Percentiles rank a stretch among this genome's conserved stretches.
phyloP scores from a whole-genome alignment of 2,113 vertebrate genomes.

The Petrocephalus microphthalmus region DNA sequence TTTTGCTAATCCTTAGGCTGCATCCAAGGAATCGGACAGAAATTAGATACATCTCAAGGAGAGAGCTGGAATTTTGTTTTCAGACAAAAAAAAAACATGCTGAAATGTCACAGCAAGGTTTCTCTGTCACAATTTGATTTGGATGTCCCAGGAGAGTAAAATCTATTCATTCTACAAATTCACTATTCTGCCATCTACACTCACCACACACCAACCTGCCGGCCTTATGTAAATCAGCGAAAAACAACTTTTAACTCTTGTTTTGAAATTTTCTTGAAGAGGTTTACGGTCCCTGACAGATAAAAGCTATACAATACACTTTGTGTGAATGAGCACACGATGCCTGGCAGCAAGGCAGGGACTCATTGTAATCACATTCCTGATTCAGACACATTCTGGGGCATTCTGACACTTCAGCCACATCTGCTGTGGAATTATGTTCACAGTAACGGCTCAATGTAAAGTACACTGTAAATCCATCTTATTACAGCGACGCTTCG shows the following conservation, averaged over 20 bases:
- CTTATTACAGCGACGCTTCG: not conserved
- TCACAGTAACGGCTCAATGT: not conserved
- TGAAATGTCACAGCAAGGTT: not conserved
- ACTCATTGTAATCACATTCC: not conserved
- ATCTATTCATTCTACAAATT: not conserved
- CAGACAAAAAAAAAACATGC: not conserved
- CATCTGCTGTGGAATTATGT: not conserved
- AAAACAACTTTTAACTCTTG: not conserved
- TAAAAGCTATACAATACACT: not conserved
- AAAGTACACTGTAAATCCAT: slow-evolving; percentile 2
- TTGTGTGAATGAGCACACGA: not conserved
- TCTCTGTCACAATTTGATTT: not conserved
- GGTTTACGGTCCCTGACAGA: not conserved
- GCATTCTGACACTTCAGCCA: slow-evolving; percentile 3
- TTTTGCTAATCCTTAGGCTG: not conserved
- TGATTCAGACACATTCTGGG: slow-evolving; percentile 15
- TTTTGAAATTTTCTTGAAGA: not conserved
- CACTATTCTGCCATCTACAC: not conserved
- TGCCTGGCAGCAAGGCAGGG: not conserved
- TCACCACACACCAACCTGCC: not conserved
- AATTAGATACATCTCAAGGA: not conserved
- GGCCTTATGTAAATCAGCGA: not conserved
- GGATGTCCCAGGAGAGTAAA: not conserved
- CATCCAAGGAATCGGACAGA: not conserved
- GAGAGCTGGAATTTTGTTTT: not conserved